These are phyloP conservation scores for Pedetes capensis DNA, from an alignment of 2,113 vertebrate genomes.

Conservation along the genomic window DNA sequence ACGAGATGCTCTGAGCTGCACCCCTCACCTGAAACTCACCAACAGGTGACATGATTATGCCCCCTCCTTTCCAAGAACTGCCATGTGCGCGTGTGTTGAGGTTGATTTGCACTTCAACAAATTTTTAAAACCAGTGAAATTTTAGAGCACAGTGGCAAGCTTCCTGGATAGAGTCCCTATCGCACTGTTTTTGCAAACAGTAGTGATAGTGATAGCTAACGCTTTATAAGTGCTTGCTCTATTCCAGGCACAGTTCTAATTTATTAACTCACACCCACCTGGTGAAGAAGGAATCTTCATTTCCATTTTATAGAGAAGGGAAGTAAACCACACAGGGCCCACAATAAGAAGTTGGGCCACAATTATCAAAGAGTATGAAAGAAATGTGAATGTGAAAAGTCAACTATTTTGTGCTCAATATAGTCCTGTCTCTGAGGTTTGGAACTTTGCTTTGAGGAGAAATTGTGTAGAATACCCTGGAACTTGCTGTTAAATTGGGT, in stretches of 20 bases:
- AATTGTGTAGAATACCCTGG: background rate
- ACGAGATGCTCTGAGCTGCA: background rate
- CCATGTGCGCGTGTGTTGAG: background rate
- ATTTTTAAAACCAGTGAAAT: background rate
- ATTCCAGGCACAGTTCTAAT: background rate
- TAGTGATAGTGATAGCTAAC: background rate
- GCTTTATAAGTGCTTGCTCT: background rate
- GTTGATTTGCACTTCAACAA: background rate
- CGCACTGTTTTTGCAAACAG: background rate
- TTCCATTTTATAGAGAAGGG: background rate
- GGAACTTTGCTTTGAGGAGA: background rate
- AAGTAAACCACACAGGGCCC: background rate
- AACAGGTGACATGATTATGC: slow-evolving; percentile 27
- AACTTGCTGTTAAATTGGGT: background rate
- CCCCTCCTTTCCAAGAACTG: background rate
- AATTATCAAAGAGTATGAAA: background rate
- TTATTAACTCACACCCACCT: background rate
- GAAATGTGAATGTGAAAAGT: background rate
- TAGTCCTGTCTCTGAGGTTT: background rate
- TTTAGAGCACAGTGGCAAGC: background rate
- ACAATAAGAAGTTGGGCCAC: background rate
- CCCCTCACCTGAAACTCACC: slow-evolving; percentile 23
- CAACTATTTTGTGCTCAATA: background rate
- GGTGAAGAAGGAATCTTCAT: background rate
- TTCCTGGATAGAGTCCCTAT: background rate